These are phyloP conservation scores for Plectus sambesii DNA, from an alignment of 1,140 invertebrate species.

Conservation along the genomic window DNA sequence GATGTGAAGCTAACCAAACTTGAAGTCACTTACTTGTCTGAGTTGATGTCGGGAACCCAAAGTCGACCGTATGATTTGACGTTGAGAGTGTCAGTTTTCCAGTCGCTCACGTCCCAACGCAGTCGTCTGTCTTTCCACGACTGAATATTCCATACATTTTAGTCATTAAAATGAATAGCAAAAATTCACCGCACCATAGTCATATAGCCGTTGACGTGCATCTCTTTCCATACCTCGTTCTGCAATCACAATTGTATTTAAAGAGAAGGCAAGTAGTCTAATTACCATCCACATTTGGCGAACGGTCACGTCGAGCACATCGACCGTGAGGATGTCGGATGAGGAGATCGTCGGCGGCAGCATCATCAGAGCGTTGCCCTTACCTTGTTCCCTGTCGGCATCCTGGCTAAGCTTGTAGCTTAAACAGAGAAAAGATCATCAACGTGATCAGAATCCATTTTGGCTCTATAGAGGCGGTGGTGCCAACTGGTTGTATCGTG, in stretches of 20 bases:
- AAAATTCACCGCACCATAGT: conserved; percentile 18
- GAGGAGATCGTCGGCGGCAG: conserved; percentile 28
- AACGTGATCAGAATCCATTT: too few relatives aligned
- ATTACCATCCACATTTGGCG: conserved; percentile 26
- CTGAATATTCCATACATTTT: conserved; percentile 11
- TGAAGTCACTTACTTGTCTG: conserved; percentile 22
- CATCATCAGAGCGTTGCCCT: conserved; percentile 26
- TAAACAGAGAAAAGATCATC: too few relatives aligned
- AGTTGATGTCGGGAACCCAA: conserved; percentile 28
- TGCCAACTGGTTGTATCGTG: too few relatives aligned
- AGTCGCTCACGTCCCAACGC: conserved; percentile 20
- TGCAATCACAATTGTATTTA: background rate
- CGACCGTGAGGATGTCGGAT: conserved; percentile 22
- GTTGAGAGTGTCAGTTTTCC: conserved; percentile 24
- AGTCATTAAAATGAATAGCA: conserved; percentile 9
- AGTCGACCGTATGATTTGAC: conserved; percentile 25
- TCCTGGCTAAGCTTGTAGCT: conserved; percentile 28
- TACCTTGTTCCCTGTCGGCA: conserved; percentile 24
- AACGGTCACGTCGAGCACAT: conserved; percentile 20
- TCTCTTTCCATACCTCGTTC: conserved; percentile 30
- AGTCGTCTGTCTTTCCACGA: conserved; percentile 27
- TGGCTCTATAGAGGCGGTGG: too few relatives aligned
- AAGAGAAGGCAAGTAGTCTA: conserved; percentile 3
- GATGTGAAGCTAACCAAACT: too few relatives aligned
- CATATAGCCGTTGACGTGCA: conserved; percentile 26